A percentile compares a stretch with the other conserved stretches of the same genome.
Conservation (phyloP, 2,797 vertebrate genomes). For the Syncerus caffer region DNA sequence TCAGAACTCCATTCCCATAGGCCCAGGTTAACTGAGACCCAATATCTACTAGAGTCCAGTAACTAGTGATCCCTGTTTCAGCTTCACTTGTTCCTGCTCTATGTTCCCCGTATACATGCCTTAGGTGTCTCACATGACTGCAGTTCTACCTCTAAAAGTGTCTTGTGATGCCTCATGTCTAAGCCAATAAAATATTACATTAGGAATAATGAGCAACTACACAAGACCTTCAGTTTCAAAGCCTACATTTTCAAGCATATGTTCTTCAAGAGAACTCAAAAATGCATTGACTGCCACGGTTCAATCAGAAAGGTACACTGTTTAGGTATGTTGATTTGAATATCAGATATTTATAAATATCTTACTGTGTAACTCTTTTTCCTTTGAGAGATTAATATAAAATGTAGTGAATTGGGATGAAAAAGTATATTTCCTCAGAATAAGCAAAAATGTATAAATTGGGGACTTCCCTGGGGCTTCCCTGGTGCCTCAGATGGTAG, state of each 20-base stretch:
- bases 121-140: background rate
- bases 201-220: background rate
- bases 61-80: background rate
- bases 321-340: background rate
- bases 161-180: background rate
- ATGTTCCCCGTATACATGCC: background rate
- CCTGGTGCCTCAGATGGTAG: background rate
- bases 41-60: background rate
- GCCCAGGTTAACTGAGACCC: accelerated
- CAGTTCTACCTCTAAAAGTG: accelerated
- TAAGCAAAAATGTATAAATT: background rate
- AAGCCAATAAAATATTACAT: background rate
- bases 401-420: background rate
- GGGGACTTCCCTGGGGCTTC: background rate
- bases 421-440: background rate
- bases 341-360: background rate
- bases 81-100: background rate
- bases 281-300: background rate
- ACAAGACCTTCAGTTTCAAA: background rate
- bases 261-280: background rate
- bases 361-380: background rate
- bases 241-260: background rate
- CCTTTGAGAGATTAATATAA: background rate
- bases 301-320: background rate
- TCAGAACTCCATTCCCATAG: background rate